phyloP scores from a whole-genome alignment of 2,797 vertebrate genomes.

The Coreius guichenoti region DNA sequence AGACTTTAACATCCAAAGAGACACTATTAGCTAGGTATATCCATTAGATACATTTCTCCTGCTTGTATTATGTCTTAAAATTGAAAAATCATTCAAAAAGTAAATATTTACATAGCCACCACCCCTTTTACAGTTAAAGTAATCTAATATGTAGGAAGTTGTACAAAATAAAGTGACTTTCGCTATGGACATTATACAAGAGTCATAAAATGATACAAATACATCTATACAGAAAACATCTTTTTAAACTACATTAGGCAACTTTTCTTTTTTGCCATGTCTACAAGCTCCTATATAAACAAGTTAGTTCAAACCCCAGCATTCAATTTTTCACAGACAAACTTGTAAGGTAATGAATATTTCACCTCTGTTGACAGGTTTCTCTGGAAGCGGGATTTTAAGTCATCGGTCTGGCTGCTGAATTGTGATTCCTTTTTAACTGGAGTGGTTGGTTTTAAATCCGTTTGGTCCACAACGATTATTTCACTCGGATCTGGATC shows the following conservation, averaged over 20 bases:
- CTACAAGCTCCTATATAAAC: neutral
- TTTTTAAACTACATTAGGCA: neutral
- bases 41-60: neutral
- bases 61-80: neutral
- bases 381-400: constrained; percentile 59
- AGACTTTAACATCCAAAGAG: constrained; percentile 39
- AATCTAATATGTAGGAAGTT: neutral
- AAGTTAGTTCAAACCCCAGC: neutral
- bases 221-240: neutral
- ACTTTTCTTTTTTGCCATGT: neutral
- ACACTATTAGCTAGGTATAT: neutral
- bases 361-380: constrained; percentile 59
- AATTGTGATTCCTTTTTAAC: constrained; percentile 58
- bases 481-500: constrained; percentile 83
- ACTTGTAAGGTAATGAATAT: neutral
- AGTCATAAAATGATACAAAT: neutral
- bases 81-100: neutral
- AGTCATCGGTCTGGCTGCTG: constrained; percentile 47
- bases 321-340: neutral
- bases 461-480: constrained; percentile 65
- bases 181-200: neutral
- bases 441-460: constrained; percentile 57
- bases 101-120: neutral
- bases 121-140: neutral
- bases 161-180: neutral